Evolutionary conservation across 2,888 invertebrate genomes (phyloP), one percentile per base, ranked within the genome.

Genomic region (Zygogramma bicolorata): DNA sequence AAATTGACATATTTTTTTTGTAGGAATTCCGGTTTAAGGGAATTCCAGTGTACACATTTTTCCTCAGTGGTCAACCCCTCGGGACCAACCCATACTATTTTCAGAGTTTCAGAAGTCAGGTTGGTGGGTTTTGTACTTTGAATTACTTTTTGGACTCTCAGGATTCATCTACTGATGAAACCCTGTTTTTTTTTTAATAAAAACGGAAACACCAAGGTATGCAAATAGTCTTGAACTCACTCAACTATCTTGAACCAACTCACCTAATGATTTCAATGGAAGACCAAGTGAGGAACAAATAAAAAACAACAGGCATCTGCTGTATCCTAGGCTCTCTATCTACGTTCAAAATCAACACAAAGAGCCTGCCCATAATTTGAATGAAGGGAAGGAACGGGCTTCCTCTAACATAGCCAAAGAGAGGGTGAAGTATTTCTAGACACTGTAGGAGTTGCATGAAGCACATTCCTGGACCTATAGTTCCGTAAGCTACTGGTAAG

Each of bases 401-500:
- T 22, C 96, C 95, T 88, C 92, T 94, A 1, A 97, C 96, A 83
- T 96, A 95, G 1, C 97, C 96, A 84, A 97, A 92, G 59, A 97
- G 81, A 0, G 97, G 95, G 89, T 98, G 96, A 88, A 97, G 89
- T 0, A 97, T 92, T 88, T 98, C 98, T 74, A 98, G 85, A 81
- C 94, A 92, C 86, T 97, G 95, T 81, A 95, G 87, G 1, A 95
- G 84, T 81, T 97, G 97, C 38, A 95, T 89, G 82, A 95, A 94
- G 85, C 94, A 93, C 88, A 96, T 90, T 0, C 93, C 92, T 8
- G 91, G 89, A 0, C 95, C 95, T 0, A 96, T 93, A 69, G 92
- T 89, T 68, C 91, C 90, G 79, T 94, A 96, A 0, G 93, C 92
- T 65, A 90, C 90, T 0, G 89, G 87, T 74, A 95, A 92, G 0